Evolutionary conservation across 2,888 invertebrate genomes (phyloP).

Genomic region (Eristalis arbustorum): DNA sequence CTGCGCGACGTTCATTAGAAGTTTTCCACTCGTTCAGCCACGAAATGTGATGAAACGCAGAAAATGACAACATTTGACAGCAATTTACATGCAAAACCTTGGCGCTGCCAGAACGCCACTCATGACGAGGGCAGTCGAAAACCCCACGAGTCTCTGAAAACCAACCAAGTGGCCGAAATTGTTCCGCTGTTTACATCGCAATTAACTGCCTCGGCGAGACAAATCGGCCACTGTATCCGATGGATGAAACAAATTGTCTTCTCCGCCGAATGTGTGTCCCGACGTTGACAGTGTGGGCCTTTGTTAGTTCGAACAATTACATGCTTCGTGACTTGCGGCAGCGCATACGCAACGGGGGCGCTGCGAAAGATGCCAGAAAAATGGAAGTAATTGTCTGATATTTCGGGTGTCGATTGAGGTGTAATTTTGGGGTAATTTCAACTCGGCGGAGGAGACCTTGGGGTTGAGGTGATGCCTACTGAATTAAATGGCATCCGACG

Average conservation of each 20-base stretch:
- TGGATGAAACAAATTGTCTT: conserved; percentile 9
- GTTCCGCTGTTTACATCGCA: conserved; percentile 38
- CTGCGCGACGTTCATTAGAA: too few species aligned
- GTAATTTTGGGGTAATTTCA: conserved; percentile 60
- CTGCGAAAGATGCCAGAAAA: conserved; percentile 18
- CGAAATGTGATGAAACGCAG: not conserved
- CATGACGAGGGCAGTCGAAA: not conserved
- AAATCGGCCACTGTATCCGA: conserved; percentile 21
- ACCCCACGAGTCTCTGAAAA: not conserved
- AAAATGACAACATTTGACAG: not conserved
- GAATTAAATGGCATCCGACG: not conserved
- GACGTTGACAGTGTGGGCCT: conserved; percentile 4
- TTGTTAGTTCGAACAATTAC: conserved; percentile 35
- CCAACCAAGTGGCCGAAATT: not conserved
- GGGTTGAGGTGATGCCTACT: conserved; percentile 2
- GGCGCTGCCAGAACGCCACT: not conserved
- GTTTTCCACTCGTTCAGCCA: not conserved
- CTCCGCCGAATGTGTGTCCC: not conserved
- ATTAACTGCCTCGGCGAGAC: conserved; percentile 21
- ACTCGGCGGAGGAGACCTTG: conserved; percentile 19
- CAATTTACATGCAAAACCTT: conserved; percentile 3
- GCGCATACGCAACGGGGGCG: not conserved
- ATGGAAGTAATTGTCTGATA: conserved; percentile 48
- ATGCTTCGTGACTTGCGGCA: conserved; percentile 16
- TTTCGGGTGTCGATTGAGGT: conserved; percentile 48